Conservation (phyloP, 2,113 vertebrate species). For the Brachyistius frenatus region DNA sequence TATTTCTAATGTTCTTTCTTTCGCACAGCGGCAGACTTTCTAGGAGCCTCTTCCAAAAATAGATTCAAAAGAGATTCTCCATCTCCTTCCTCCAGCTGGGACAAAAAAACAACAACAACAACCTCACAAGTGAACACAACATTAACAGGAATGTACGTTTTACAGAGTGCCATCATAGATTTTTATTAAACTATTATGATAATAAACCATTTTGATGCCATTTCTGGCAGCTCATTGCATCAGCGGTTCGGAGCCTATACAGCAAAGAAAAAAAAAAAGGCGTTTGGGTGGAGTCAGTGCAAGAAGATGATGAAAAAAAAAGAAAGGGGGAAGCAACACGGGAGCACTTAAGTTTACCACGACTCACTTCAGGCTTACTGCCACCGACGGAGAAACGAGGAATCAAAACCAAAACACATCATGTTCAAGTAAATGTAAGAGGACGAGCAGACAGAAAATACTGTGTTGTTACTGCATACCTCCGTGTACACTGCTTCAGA, state of each 20-base stretch:
- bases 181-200: slow-evolving; percentile 74
- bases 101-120: background rate
- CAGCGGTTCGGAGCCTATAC: slow-evolving; percentile 66
- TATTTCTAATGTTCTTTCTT: too few species aligned
- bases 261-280: slow-evolving; percentile 64
- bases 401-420: slow-evolving; percentile 51
- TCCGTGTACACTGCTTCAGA: slow-evolving; percentile 42
- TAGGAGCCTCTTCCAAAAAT: background rate
- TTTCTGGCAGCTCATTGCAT: slow-evolving; percentile 69
- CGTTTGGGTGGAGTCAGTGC: slow-evolving; percentile 80
- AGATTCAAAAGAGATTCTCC: too few species aligned
- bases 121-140: background rate
- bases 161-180: slow-evolving; percentile 57
- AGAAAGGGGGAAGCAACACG: slow-evolving; percentile 36
- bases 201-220: slow-evolving; percentile 65
- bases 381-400: slow-evolving; percentile 49
- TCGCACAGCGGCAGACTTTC: too few species aligned
- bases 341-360: slow-evolving; percentile 58
- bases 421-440: slow-evolving; percentile 79
- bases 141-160: slow-evolving; percentile 12
- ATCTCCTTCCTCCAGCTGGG: too few species aligned
- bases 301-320: slow-evolving; percentile 56
- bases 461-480: slow-evolving; percentile 44
- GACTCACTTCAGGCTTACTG: slow-evolving; percentile 65
- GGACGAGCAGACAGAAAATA: slow-evolving; percentile 69